phyloP scores from a whole-genome alignment of 1,140 invertebrate species.

The Leptinotarsa defecta region DNA sequence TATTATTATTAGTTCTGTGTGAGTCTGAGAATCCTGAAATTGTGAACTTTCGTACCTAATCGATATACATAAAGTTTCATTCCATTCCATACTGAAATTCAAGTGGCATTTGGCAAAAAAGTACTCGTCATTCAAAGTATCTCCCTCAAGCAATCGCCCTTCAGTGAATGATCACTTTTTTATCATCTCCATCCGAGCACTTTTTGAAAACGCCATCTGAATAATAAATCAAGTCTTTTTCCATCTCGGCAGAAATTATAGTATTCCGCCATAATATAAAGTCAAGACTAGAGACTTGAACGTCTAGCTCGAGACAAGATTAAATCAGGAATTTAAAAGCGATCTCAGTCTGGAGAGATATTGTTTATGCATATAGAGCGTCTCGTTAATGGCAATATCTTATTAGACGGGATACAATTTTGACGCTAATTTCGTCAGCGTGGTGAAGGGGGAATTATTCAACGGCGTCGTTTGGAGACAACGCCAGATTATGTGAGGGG shows the following conservation, averaged over 20 bases:
- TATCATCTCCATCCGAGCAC: background rate
- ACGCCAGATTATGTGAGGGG: no score
- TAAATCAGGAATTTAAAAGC: conserved; percentile 12
- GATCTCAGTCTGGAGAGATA: conserved; percentile 4
- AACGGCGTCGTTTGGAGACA: background rate
- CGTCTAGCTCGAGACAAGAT: conserved; percentile 6
- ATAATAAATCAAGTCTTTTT: background rate
- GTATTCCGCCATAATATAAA: background rate
- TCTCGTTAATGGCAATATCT: conserved; percentile 15
- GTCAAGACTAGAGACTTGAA: background rate
- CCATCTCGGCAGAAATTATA: background rate
- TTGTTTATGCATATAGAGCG: conserved; percentile 17
- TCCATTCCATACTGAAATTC: no score
- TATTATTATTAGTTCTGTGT: no score
- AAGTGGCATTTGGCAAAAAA: no score
- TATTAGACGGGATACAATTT: background rate
- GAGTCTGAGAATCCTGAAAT: no score
- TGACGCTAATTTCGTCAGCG: conserved; percentile 8
- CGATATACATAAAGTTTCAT: no score
- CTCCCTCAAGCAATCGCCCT: no score
- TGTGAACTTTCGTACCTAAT: no score
- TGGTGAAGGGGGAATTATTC: conserved; percentile 4
- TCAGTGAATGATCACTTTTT: no score
- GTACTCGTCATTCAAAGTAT: no score
- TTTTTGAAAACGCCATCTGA: background rate